Evolutionary conservation across 2,888 invertebrate species (phyloP), one percentile per base, ranked within the genome.

Genomic region (Bellardia bayeri): DNA sequence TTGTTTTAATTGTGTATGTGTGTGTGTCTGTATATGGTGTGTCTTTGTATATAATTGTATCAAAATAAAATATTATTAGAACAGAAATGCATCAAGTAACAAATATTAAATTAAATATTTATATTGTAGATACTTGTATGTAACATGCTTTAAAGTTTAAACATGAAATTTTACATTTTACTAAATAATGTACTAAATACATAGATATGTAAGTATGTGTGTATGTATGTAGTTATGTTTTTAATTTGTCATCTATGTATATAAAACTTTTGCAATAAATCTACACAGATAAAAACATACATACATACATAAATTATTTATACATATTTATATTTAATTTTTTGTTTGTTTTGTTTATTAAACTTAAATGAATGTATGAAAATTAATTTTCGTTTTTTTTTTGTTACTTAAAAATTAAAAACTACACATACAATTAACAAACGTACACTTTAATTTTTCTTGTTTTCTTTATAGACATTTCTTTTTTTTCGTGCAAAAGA

Each of bases 11-110:
- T 71, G 30, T 40, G 11, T 80, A 23, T 66, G n/a, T 71, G n/a
- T 16, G 2, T 42, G 42, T 76, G 45, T 37, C 9, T 63, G 16
- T 79, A 23, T 23, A 23, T 23, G 23, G 37, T 72, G 30, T 71
- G n/a, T 33, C 13, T 42, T 61, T 76, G 45, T 40, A 37, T 56
- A 81, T 64, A 75, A 45, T 74, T 81, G 61, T 87, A 87, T 87
- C 37, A 85, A 87, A 85, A 85, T 61, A 45, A 66, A 16, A 56
- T 45, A 69, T 8, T 42, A 75, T 63, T 76, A 63, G 30, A 87
- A 82, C 87, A 71, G 87, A 87, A 87, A 87, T 87, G 87, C 87
- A 87, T 82, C 49, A 66, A 82, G 87, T 87, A 58, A 87, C 78
- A 85, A 63, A 78, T 30, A 56, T 75, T 66, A 56, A 45, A 64